A percentile compares a stretch with the other conserved stretches of the same genome.
Conservation (phyloP, 1,140 invertebrate genomes). For the Drosophila sulfurigaster region DNA sequence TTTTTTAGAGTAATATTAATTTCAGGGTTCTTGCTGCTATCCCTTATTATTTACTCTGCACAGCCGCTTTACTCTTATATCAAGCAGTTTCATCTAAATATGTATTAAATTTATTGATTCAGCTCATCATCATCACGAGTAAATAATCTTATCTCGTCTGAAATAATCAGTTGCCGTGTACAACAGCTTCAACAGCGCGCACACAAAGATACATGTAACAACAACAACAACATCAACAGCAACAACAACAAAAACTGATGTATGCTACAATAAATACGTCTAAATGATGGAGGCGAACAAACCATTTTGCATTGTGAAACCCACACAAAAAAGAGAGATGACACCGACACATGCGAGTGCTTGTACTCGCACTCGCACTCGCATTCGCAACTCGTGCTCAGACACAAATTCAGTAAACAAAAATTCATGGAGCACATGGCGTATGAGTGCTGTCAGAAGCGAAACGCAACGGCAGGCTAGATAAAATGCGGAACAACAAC, state of each 20-base stretch:
- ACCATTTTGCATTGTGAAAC: constrained; percentile 7
- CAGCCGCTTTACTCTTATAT: no score
- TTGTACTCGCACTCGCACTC: no score
- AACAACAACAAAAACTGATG: neutral
- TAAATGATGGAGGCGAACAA: neutral
- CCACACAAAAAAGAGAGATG: neutral
- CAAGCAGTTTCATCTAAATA: no score
- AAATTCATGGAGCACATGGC: constrained; percentile 73
- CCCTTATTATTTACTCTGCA: no score
- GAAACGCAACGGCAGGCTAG: constrained; percentile 39
- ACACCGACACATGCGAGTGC: neutral
- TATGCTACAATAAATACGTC: constrained; percentile 10
- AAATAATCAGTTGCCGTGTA: neutral
- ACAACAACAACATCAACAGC: neutral
- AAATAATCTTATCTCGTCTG: neutral
- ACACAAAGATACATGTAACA: neutral
- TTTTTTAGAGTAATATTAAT: no score
- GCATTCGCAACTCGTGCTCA: neutral
- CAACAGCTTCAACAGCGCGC: neutral
- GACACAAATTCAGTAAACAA: constrained; percentile 57
- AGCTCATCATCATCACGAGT: neutral
- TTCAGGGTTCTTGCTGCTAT: no score
- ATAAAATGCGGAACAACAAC: constrained; percentile 63
- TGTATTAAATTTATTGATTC: neutral
- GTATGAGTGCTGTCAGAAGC: constrained; percentile 64